phyloP scores from a whole-genome alignment of 23 tunicate species.

The Ciona savignyi region DNA sequence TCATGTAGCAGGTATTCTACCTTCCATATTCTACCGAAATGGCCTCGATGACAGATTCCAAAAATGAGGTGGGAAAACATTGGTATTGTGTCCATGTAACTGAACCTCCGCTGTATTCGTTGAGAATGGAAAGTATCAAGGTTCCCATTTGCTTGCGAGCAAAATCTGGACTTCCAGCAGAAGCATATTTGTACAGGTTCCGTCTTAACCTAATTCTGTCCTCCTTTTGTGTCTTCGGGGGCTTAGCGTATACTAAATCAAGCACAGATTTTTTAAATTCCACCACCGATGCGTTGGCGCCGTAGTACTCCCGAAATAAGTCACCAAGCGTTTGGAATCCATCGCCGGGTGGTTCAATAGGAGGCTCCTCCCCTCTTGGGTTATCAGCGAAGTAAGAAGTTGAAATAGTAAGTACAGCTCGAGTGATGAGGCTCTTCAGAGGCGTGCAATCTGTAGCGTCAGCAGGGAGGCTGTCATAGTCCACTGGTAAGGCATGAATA shows the following conservation, averaged over 20 bases:
- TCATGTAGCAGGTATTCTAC: constrained; percentile 31
- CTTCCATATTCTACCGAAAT: constrained; percentile 58
- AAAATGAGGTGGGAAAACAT: constrained; percentile 13
- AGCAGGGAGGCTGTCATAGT: not conserved
- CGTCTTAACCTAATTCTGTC: constrained; percentile 46
- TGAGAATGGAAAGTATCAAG: constrained; percentile 13
- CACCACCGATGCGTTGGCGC: constrained; percentile 43
- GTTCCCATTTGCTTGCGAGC: constrained; percentile 37
- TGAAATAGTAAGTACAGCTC: constrained; percentile 27
- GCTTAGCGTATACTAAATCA: constrained; percentile 31
- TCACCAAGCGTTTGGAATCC: constrained; percentile 47
- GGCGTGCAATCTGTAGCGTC: constrained; percentile 10
- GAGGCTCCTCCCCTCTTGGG: constrained; percentile 27
- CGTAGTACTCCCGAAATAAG: constrained; percentile 51
- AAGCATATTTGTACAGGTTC: constrained; percentile 23
- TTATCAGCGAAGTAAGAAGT: constrained; percentile 69
- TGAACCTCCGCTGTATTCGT: constrained; percentile 25
- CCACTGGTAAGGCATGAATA: not conserved
- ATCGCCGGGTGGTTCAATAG: constrained; percentile 22
- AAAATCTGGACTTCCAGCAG: constrained; percentile 53
- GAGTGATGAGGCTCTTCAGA: constrained; percentile 19
- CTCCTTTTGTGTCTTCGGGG: not conserved
- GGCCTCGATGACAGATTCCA: constrained; percentile 21
- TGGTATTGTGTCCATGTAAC: constrained; percentile 21
- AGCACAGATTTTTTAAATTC: constrained; percentile 50